phyloP scores from a whole-genome alignment of 1,140 invertebrate species.

The Zaprionus kolodkinae region DNA sequence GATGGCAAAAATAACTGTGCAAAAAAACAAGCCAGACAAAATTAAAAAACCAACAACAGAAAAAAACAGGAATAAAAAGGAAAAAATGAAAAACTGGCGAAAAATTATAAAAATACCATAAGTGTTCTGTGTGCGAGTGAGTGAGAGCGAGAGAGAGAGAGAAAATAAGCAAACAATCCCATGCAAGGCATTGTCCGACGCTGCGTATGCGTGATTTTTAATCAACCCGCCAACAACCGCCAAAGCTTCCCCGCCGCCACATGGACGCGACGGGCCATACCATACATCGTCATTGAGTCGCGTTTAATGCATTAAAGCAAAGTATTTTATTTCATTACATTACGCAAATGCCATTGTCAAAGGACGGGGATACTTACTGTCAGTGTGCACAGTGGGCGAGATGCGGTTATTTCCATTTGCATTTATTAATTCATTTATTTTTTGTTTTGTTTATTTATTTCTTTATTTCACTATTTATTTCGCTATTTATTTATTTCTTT shows the following conservation, averaged over 20 bases:
- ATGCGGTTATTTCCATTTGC: too few relatives aligned
- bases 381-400: conserved; percentile 13
- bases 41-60: conserved; percentile 10
- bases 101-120: conserved; percentile 12
- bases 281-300: conserved; percentile 28
- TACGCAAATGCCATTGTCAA: conserved; percentile 34
- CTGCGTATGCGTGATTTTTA: conserved; percentile 68
- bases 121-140: background rate
- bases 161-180: conserved; percentile 15
- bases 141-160: background rate
- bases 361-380: conserved; percentile 13
- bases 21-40: background rate
- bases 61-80: conserved; percentile 1
- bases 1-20: conserved; percentile 28
- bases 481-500: too few relatives aligned
- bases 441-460: too few relatives aligned
- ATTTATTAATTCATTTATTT: too few relatives aligned
- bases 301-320: conserved; percentile 53
- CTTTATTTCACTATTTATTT: too few relatives aligned
- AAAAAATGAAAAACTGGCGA: conserved; percentile 18
- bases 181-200: conserved; percentile 49
- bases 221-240: conserved; percentile 46
- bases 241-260: conserved; percentile 3
- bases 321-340: conserved; percentile 56
- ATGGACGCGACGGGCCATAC: too few relatives aligned